Base-by-base conservation (phyloP, 2,113 vertebrate genomes). In the Nothoprocta perdicaria region DNA sequence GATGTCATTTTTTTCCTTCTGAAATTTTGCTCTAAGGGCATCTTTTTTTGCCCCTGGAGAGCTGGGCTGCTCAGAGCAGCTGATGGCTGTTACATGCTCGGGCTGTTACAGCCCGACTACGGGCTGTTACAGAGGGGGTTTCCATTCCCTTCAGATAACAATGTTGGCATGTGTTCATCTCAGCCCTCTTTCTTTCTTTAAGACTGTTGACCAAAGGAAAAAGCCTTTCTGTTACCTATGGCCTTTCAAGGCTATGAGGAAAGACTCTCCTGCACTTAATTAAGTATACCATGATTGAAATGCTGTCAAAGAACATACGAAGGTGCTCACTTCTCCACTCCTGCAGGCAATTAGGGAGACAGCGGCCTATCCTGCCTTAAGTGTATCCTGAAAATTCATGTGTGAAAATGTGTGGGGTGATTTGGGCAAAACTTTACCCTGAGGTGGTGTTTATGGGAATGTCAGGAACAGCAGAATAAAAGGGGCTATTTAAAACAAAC, bases 401-500 rank as follows among this genome's bases (percentile, higher is more conserved):
- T 55, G 53, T 22, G 84, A 86, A 78, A 73, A 93, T 0, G 83
- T 79, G 92, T 76, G 24, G 18, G 48, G 88, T 86, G 95, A 88
- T 73, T 17, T 24, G 73, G 35, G 86, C 35, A 73, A 76, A 94
- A 46, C 65, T 75, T 80, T 10, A 14, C 38, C 2, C 55, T 76
- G 50, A 58, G 69, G 81, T 21, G 0, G 0, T 94, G 95, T 95
- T 94, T 95, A 92, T 9, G 40, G 78, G 71, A 86, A 67, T 74
- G 58, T 96, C 92, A 92, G 4, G 24, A 92, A 82, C 92, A 84
- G 93, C 80, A 82, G 88, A 79, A 66, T 38, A 21, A 77, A 93
- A 89, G 35, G 41, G 58, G 40, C 84, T 82, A 66, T 84, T 41
- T 29, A 86, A 93, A 90, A 92, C 60, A 95, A 95, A 92, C 90